Evolutionary conservation across 2,797 vertebrate species (phyloP).

Genomic region (Tympanoctomys barrerae): DNA sequence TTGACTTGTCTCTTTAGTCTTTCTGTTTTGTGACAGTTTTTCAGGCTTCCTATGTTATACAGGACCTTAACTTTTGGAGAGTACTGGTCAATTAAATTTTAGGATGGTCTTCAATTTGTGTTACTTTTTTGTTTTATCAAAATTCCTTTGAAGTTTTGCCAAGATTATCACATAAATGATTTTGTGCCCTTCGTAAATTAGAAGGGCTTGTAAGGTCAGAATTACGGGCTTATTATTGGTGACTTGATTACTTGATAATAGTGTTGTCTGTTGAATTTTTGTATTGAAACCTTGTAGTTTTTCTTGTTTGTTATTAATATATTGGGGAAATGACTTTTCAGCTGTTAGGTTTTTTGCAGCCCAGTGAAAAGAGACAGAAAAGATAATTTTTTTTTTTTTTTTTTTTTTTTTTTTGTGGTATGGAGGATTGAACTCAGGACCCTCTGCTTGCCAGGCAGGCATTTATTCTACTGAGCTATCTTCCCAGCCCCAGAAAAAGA

Average conservation of each 20-base stretch:
- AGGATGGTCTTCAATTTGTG: not conserved
- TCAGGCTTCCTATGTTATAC: not conserved
- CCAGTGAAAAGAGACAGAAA: too few relatives aligned
- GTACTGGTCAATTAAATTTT: not conserved
- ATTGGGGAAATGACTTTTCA: not conserved
- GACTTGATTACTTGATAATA: not conserved
- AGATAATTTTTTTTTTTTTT: too few relatives aligned
- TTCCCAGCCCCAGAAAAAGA: too few relatives aligned
- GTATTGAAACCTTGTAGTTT: not conserved
- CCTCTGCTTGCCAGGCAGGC: too few relatives aligned
- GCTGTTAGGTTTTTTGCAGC: too few relatives aligned
- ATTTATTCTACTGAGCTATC: too few relatives aligned
- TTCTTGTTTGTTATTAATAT: constrained; percentile 8
- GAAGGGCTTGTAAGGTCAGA: not conserved
- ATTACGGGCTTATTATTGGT: not conserved
- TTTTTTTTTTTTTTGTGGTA: too few relatives aligned
- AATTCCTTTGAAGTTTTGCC: not conserved
- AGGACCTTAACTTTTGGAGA: not conserved
- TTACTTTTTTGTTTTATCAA: constrained; percentile 40
- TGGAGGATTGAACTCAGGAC: too few relatives aligned
- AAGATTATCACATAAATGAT: not conserved
- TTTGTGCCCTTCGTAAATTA: not conserved
- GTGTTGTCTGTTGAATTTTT: not conserved
- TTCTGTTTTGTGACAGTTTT: not conserved
- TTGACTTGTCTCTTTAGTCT: not conserved